These are phyloP conservation scores for Haliclystus octoradiatus DNA, from an alignment of 30 jellyfish, hydroid and myxozoan species.

Conservation along the genomic window DNA sequence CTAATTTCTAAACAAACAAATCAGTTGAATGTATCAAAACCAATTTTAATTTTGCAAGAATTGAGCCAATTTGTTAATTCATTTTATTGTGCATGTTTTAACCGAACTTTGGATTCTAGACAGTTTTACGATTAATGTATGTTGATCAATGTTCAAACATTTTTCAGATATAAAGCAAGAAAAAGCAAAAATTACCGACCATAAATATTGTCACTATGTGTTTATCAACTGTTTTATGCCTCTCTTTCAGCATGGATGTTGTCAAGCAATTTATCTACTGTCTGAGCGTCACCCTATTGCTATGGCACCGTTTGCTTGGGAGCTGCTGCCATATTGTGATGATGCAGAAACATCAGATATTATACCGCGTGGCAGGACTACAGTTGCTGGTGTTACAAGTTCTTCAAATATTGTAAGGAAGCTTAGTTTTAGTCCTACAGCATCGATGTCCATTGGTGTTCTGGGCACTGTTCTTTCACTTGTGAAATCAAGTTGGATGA, in stretches of 20 bases:
- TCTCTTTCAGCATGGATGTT: slow-evolving; percentile 73
- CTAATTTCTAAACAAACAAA: background rate
- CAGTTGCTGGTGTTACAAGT: slow-evolving; percentile 10
- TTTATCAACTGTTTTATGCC: background rate
- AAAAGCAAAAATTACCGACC: no score
- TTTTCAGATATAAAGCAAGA: no score
- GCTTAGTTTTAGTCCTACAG: slow-evolving; percentile 43
- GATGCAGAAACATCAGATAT: slow-evolving; percentile 21
- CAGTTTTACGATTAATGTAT: no score
- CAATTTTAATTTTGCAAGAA: no score
- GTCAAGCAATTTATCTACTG: slow-evolving; percentile 56
- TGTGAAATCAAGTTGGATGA: slow-evolving; percentile 76
- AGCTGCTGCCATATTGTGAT: slow-evolving; percentile 57
- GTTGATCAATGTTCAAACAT: no score
- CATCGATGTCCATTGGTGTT: slow-evolving; percentile 41
- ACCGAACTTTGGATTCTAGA: no score
- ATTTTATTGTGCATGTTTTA: no score
- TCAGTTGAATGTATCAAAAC: no score
- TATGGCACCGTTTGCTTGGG: slow-evolving; percentile 85
- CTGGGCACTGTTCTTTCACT: slow-evolving; percentile 38
- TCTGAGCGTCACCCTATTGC: slow-evolving; percentile 80
- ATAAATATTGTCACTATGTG: no score
- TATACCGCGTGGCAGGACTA: slow-evolving; percentile 40
- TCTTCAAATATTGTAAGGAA: slow-evolving; percentile 21
- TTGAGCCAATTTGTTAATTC: no score